These are phyloP conservation scores for Anguilla obscura DNA, from an alignment of 2,797 vertebrate species.

Conservation along the genomic window DNA sequence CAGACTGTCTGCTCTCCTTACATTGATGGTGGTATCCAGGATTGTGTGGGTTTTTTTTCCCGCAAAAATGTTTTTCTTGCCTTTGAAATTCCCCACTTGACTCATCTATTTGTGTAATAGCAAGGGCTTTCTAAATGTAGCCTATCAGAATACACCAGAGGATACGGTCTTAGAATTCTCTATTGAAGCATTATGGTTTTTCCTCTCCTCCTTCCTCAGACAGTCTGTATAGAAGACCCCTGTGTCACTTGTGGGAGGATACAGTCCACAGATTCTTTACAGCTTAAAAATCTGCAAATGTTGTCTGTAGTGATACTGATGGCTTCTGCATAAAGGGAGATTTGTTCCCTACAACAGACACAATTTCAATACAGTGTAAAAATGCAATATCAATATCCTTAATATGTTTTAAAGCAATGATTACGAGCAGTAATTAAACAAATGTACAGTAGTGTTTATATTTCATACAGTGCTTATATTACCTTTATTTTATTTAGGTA, in stretches of 20 bases:
- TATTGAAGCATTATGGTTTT: not conserved
- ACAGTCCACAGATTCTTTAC: not conserved
- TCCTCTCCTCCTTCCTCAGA: not conserved
- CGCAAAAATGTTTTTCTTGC: not conserved
- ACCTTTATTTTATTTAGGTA: not conserved
- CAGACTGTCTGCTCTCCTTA: not conserved
- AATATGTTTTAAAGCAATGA: not conserved
- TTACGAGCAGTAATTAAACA: not conserved
- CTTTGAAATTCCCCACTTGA: not conserved
- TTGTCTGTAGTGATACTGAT: not conserved
- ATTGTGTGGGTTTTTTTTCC: not conserved
- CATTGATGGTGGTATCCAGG: not conserved
- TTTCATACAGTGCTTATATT: not conserved
- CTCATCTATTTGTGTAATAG: conserved; percentile 2
- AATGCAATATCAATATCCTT: not conserved
- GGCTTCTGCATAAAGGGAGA: not conserved
- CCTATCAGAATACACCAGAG: not conserved
- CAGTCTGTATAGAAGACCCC: not conserved
- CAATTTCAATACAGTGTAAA: not conserved
- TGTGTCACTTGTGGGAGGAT: conserved; percentile 4
- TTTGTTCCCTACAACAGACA: not conserved
- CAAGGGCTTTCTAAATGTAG: not conserved
- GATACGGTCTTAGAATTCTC: not conserved
- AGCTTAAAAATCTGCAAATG: not conserved
- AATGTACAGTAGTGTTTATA: not conserved